A percentile compares a stretch with the other conserved stretches of the same genome.
Evolutionary conservation across 2,113 vertebrate species (phyloP).

Genomic region (Archocentrus centrarchus): DNA sequence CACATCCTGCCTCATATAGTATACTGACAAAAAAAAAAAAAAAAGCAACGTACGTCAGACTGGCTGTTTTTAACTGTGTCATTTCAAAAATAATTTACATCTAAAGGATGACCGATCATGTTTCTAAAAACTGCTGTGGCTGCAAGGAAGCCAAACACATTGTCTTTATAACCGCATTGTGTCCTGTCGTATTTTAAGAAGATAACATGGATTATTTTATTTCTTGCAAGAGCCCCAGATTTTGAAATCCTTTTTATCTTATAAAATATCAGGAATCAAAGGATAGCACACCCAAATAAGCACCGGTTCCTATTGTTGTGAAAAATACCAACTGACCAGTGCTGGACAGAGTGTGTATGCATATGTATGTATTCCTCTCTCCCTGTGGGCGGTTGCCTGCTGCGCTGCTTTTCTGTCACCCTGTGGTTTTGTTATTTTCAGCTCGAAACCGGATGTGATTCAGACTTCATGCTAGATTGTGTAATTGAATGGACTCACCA

Average conservation of each 20-base stretch:
- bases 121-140: background rate
- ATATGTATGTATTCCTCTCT: slow-evolving; percentile 31
- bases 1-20: slow-evolving; percentile 68
- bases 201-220: background rate
- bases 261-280: background rate
- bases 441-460: slow-evolving; percentile 79
- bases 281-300: background rate
- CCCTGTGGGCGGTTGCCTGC: slow-evolving; percentile 68
- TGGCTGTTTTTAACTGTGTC: slow-evolving; percentile 39
- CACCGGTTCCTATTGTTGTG: background rate
- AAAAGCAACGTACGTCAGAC: slow-evolving; percentile 17
- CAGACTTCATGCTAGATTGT: slow-evolving; percentile 75
- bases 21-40: slow-evolving; percentile 33
- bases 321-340: slow-evolving; percentile 44
- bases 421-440: slow-evolving; percentile 79
- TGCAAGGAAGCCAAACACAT: background rate
- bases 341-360: background rate
- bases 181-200: background rate
- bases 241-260: too few species aligned
- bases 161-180: background rate
- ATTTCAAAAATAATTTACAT: slow-evolving; percentile 22
- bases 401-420: slow-evolving; percentile 76
- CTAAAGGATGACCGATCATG: slow-evolving; percentile 13
- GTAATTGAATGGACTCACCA: slow-evolving; percentile 74
- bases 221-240: background rate